Percentiles rank a stretch among this genome's conserved stretches.
phyloP scores from a whole-genome alignment of 2,888 invertebrate genomes.

The Tethea ocularis region DNA sequence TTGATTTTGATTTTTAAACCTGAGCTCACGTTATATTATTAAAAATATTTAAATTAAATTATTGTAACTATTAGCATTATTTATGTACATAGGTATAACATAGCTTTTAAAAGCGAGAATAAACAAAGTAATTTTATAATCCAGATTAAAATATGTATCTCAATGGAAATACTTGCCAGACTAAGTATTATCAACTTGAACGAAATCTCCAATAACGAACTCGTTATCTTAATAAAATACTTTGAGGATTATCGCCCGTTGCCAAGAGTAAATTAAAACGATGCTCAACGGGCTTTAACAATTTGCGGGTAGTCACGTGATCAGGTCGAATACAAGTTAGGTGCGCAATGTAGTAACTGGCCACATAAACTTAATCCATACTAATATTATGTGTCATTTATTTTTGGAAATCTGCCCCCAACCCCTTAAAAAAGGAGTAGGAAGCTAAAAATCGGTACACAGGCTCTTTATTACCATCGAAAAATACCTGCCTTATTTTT shows the following conservation, averaged over 20 bases:
- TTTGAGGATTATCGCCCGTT: conserved; percentile 11
- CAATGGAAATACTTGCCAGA: not conserved
- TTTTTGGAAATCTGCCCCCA: too few species aligned
- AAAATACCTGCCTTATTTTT: too few species aligned
- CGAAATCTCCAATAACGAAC: not conserved
- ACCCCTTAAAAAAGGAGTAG: not conserved
- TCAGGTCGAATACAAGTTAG: conserved; percentile 19
- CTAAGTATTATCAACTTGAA: not conserved
- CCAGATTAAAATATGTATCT: not conserved
- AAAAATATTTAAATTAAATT: too few species aligned
- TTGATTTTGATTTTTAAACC: too few species aligned
- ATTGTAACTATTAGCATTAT: too few species aligned
- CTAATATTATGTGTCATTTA: not conserved
- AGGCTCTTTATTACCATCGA: too few species aligned
- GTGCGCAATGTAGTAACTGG: not conserved
- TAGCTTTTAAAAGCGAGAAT: too few species aligned
- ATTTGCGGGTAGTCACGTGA: conserved; percentile 34
- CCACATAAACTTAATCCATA: not conserved
- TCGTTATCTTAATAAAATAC: conserved; percentile 8
- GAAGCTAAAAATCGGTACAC: too few species aligned
- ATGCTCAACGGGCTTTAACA: conserved; percentile 25
- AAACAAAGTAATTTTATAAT: not conserved
- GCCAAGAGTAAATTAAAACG: conserved; percentile 28
- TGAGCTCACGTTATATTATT: too few species aligned
- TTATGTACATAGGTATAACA: not conserved